A percentile compares a stretch with the other conserved stretches of the same genome.
phyloP scores from a whole-genome alignment of 2,113 vertebrate genomes.

The Tonatia bakeri region DNA sequence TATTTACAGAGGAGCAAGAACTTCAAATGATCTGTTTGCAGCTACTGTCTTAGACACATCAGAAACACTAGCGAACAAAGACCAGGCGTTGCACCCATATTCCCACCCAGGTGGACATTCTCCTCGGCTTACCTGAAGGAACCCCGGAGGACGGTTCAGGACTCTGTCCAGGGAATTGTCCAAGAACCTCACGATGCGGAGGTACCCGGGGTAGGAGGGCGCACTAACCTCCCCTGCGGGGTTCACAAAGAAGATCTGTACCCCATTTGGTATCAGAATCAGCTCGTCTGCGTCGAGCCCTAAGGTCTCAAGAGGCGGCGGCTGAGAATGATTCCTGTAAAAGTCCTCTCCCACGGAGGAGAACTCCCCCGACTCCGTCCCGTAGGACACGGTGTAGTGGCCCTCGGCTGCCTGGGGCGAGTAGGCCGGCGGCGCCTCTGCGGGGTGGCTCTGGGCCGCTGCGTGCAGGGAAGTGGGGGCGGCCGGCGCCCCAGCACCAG shows the following conservation, averaged over 20 bases:
- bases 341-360: slow-evolving; percentile 90
- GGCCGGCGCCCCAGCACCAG: background rate
- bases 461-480: slow-evolving; percentile 55
- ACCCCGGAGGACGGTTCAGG: slow-evolving; percentile 88
- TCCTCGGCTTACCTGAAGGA: slow-evolving; percentile 90
- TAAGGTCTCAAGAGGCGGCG: slow-evolving; percentile 85
- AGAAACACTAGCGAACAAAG: slow-evolving; percentile 15
- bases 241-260: slow-evolving; percentile 97
- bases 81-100: fast-evolving
- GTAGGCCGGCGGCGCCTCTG: slow-evolving; percentile 91
- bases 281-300: slow-evolving; percentile 93
- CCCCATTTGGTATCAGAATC: slow-evolving; percentile 92
- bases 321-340: slow-evolving; percentile 84
- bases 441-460: slow-evolving; percentile 54
- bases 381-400: slow-evolving; percentile 92
- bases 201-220: slow-evolving; percentile 95
- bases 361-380: slow-evolving; percentile 92
- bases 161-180: slow-evolving; percentile 79
- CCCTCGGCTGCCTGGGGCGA: slow-evolving; percentile 91
- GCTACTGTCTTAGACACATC: background rate
- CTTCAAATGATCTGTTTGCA: background rate
- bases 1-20: background rate
- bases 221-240: slow-evolving; percentile 95
- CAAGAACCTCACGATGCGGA: slow-evolving; percentile 94
- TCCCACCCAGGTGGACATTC: background rate